Conservation (phyloP, 2,113 vertebrate species). For the Verasper variegatus region DNA sequence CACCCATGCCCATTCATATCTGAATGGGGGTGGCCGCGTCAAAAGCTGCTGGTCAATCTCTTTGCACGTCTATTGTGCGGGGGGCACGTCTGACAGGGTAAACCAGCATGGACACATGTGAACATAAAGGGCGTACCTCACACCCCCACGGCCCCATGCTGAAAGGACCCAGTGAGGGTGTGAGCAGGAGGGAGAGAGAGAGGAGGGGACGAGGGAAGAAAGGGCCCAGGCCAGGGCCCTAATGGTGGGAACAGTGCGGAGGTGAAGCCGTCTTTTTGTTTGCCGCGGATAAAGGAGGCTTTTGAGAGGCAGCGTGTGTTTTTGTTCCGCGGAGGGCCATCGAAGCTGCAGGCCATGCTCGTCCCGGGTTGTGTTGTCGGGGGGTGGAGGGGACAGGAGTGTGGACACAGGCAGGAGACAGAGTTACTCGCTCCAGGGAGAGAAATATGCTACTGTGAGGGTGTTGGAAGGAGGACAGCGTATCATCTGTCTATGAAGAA, state of each 20-base stretch:
- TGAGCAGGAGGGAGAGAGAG: conserved; percentile 43
- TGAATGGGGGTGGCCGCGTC: conserved; percentile 59
- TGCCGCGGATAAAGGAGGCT: conserved; percentile 71
- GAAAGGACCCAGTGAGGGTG: conserved; percentile 54
- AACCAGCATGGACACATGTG: conserved; percentile 75
- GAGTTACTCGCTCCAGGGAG: conserved; percentile 80
- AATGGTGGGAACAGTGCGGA: conserved; percentile 78
- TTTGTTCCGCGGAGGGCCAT: conserved; percentile 75
- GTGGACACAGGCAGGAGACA: conserved; percentile 72
- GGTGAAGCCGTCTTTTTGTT: conserved; percentile 80
- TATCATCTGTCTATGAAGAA: conserved; percentile 73
- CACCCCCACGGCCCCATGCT: conserved; percentile 56
- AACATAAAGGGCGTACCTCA: conserved; percentile 74
- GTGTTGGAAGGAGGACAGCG: conserved; percentile 69
- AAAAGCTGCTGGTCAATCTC: conserved; percentile 78
- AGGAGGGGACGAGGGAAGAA: conserved; percentile 35
- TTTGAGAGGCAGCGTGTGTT: conserved; percentile 75
- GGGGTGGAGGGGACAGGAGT: conserved; percentile 48
- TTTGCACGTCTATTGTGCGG: conserved; percentile 66
- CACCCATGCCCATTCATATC: conserved; percentile 57
- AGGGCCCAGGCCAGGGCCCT: conserved; percentile 59
- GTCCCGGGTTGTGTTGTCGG: conserved; percentile 65
- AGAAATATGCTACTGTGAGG: conserved; percentile 68
- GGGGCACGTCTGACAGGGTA: conserved; percentile 58
- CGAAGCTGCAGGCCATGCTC: conserved; percentile 73